Percentiles rank a stretch among this genome's conserved stretches.
Conservation (phyloP, 1,140 invertebrate species). For the Proales similis region DNA sequence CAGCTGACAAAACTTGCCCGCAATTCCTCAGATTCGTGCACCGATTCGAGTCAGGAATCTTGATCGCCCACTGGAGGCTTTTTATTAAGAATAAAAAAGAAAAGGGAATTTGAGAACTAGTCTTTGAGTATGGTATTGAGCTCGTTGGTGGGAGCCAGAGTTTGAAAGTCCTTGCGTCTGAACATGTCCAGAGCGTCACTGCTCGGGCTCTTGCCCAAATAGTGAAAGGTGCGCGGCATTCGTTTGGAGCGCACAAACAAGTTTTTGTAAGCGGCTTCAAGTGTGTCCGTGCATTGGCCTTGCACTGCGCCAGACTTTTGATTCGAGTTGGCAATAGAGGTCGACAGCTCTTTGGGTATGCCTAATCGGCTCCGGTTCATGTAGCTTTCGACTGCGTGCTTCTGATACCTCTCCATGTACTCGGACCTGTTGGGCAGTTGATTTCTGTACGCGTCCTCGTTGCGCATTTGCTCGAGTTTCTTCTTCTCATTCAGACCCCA, state of each 20-base stretch:
- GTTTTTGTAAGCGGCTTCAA: slow-evolving; percentile 23
- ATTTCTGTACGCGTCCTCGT: slow-evolving; percentile 27
- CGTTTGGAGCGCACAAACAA: background rate
- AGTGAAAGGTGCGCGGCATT: slow-evolving; percentile 29
- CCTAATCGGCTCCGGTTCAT: background rate
- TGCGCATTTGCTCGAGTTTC: slow-evolving; percentile 4
- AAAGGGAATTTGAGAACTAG: background rate
- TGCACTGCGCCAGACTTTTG: slow-evolving; percentile 7
- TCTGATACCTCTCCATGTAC: slow-evolving; percentile 28
- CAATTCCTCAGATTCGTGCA: too few relatives aligned
- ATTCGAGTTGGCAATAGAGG: slow-evolving; percentile 4
- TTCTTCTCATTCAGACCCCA: slow-evolving; percentile 33
- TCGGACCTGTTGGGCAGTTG: slow-evolving; percentile 29
- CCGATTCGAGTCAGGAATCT: too few relatives aligned
- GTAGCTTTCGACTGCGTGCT: slow-evolving; percentile 10
- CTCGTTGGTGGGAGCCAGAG: slow-evolving; percentile 21
- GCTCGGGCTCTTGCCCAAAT: slow-evolving; percentile 33
- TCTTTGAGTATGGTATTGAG: slow-evolving; percentile 18
- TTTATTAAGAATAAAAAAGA: slow-evolving; percentile 6
- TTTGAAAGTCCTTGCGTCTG: slow-evolving; percentile 34
- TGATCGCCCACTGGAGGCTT: too few relatives aligned
- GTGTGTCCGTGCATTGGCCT: slow-evolving; percentile 17
- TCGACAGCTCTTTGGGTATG: slow-evolving; percentile 33
- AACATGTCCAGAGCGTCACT: slow-evolving; percentile 31
- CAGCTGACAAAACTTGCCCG: background rate